Evolutionary conservation across 2,113 vertebrate genomes (phyloP), one percentile per base, ranked within the genome.

Genomic region (Mobula hypostoma): DNA sequence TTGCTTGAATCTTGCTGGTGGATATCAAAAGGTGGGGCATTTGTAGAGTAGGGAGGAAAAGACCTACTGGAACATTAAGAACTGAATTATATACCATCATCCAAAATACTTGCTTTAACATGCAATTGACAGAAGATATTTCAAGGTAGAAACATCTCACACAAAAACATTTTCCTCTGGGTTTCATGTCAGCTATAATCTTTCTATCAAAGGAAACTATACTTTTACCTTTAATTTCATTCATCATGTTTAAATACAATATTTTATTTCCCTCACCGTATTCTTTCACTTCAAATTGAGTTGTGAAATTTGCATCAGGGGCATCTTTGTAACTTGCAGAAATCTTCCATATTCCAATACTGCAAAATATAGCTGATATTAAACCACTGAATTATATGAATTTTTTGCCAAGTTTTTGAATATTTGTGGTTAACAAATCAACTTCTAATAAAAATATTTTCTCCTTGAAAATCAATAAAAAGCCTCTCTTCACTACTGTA

Each of bases 261-360:
- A 14, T 11, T 61, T n/a, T 29, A 87, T 29, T 61, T 68, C 19
- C 5, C 96, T 94, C 95, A 97, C 97, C 97, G 0, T 97, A 97
- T 15, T 97, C 97, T 94, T 97, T 97, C 95, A 97, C 97, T 48
- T 97, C 97, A 2, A 97, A 97, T 0, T 96, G 95, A 0, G 96
- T 9, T 0, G 61, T 95, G 96, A 97, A 97, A 21, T 58, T 94
- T 70, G 96, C 79, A 0, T 96, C 72, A 0, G 95, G 96, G 0
- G 96, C 94, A 0, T 96, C 95, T 21, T 97, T 96, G 0, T 97
- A 97, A 48, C 94, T 95, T 94, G 96, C 96, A 1, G 0, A 8
- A 0, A 97, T 96, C 0, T 95, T 96, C 97, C 97, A 97, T 0
- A 29, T 96, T 0, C 97, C 97, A 93, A 97, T 3, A 91, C 97